phyloP scores from a whole-genome alignment of 1,140 invertebrate genomes.

The Tribolium madens region DNA sequence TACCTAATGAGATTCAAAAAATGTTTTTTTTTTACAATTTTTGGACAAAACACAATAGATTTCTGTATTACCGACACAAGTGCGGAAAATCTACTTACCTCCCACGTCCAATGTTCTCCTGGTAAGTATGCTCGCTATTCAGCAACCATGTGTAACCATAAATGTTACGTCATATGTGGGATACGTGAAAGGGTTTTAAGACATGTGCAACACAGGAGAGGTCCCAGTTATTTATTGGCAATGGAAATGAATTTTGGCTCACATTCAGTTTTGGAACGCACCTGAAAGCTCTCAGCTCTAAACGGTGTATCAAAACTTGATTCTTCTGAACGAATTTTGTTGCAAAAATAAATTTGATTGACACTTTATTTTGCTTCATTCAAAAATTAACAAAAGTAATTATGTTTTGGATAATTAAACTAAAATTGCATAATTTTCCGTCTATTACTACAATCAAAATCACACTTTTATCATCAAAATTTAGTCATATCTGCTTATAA shows the following conservation, averaged over 20 bases:
- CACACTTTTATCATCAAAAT: too few species aligned
- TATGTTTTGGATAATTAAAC: too few species aligned
- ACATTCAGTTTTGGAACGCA: not conserved
- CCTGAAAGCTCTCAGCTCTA: not conserved
- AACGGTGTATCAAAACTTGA: not conserved
- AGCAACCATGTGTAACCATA: slow-evolving; percentile 63
- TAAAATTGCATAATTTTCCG: too few species aligned
- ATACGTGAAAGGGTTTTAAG: slow-evolving; percentile 14
- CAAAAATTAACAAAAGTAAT: too few species aligned
- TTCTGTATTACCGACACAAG: not conserved
- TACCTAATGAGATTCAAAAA: not conserved
- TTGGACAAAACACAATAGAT: not conserved
- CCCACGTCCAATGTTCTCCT: slow-evolving; percentile 51
- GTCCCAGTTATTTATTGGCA: slow-evolving; percentile 17
- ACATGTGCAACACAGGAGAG: slow-evolving; percentile 12
- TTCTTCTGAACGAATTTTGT: not conserved
- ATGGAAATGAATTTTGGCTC: slow-evolving; percentile 8
- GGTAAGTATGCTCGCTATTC: slow-evolving; percentile 58
- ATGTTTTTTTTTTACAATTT: not conserved
- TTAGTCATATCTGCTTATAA: too few species aligned
- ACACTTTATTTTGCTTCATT: too few species aligned
- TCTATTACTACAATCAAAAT: too few species aligned
- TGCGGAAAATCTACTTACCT: not conserved
- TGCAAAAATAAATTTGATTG: too few species aligned
- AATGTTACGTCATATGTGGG: slow-evolving; percentile 54